A percentile compares a stretch with the other conserved stretches of the same genome.
phyloP scores from a whole-genome alignment of 35 echinoderm and acorn worm genomes.

The Ophiothrix spiculata region DNA sequence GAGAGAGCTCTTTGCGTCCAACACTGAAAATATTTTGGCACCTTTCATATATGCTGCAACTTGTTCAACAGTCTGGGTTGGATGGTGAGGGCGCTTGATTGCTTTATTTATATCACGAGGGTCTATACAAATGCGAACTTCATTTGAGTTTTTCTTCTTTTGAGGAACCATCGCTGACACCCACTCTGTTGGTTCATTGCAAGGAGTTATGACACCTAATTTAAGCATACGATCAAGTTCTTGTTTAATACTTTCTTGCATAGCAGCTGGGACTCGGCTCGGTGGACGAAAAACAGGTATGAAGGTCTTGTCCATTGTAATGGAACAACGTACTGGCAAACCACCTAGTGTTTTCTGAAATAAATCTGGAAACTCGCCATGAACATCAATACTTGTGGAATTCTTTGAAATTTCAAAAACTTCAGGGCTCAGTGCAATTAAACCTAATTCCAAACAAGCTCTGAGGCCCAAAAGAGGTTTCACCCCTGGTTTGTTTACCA shows the following conservation, averaged over 20 bases:
- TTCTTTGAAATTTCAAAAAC: background rate
- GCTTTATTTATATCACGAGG: conserved; percentile 41
- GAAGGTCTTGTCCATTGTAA: conserved; percentile 1
- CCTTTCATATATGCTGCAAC: conserved; percentile 4
- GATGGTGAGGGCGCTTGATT: conserved; percentile 29
- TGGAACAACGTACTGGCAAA: background rate
- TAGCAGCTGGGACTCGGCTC: conserved; percentile 21
- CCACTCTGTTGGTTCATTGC: conserved; percentile 36
- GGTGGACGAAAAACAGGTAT: conserved; percentile 27
- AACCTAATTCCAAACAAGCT: background rate
- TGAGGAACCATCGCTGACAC: conserved; percentile 21
- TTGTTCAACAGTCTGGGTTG: background rate
- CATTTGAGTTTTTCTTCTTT: conserved; percentile 6
- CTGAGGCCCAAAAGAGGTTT: background rate
- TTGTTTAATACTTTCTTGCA: conserved; percentile 34
- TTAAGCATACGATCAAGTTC: conserved; percentile 34
- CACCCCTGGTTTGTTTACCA: background rate
- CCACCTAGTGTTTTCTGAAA: background rate
- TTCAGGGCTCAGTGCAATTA: background rate
- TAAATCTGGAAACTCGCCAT: background rate
- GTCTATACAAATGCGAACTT: conserved; percentile 47
- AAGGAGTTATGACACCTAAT: conserved; percentile 21
- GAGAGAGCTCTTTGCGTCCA: conserved; percentile 34
- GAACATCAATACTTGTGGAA: background rate
- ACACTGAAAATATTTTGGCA: conserved; percentile 18